phyloP scores from a whole-genome alignment of 2,113 vertebrate genomes.

The Psammodynastes pulverulentus region DNA sequence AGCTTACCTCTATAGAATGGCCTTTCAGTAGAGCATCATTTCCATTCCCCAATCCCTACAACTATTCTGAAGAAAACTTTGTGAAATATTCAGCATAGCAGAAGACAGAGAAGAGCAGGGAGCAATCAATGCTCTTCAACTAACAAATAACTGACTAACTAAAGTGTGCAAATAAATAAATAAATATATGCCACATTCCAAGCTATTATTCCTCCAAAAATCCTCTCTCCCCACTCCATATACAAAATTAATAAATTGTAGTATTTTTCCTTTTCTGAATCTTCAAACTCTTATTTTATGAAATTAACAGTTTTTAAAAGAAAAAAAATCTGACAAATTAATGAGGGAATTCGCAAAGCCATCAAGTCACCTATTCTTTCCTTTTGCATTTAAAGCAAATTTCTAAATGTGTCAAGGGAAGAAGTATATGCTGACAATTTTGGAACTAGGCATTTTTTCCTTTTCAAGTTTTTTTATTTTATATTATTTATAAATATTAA shows the following conservation, averaged over 20 bases:
- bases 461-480: too few species aligned
- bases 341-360: background rate
- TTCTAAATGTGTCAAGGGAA: background rate
- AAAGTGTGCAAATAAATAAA: background rate
- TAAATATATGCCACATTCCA: background rate
- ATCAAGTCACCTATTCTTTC: background rate
- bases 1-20: background rate
- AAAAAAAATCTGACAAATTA: background rate
- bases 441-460: background rate
- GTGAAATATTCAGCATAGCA: background rate
- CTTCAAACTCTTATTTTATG: background rate
- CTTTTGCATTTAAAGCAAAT: background rate
- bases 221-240: background rate
- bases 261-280: background rate
- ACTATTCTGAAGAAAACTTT: background rate
- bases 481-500: too few species aligned
- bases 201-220: background rate
- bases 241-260: background rate
- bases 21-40: background rate
- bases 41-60: background rate
- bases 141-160: background rate
- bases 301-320: background rate
- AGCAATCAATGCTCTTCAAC: background rate
- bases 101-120: background rate
- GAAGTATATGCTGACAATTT: background rate